phyloP scores from a whole-genome alignment of 2,113 vertebrate genomes.

The Callospermophilus lateralis region DNA sequence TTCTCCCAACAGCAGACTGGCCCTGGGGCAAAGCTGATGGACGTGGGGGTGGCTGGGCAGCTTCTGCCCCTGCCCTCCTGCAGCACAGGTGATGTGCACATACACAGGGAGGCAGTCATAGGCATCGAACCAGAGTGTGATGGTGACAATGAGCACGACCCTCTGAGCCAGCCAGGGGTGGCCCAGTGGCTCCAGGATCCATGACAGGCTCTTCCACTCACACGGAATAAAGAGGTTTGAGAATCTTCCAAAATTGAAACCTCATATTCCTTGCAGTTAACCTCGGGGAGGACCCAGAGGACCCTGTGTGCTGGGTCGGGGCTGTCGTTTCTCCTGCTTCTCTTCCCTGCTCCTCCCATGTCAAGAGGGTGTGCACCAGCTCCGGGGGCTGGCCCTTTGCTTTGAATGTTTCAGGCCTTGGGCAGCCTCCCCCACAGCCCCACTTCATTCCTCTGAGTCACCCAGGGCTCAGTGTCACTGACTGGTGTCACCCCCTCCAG shows the following conservation, averaged over 20 bases:
- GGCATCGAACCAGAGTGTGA: not conserved
- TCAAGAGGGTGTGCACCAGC: accelerated
- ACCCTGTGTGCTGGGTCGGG: accelerated
- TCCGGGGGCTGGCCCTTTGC: accelerated
- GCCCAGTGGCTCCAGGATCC: not conserved
- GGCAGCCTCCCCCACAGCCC: not conserved
- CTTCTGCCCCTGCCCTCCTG: too few species aligned
- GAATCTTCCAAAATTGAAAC: not conserved
- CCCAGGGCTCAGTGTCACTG: not conserved
- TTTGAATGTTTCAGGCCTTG: too few species aligned
- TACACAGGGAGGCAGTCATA: too few species aligned
- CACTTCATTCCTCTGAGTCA: accelerated
- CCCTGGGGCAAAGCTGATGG: too few species aligned
- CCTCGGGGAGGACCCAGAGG: not conserved
- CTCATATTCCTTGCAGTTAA: not conserved
- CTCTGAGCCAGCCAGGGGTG: not conserved
- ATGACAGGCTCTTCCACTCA: not conserved
- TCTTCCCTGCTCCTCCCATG: not conserved
- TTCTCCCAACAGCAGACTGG: too few species aligned
- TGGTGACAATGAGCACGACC: not conserved
- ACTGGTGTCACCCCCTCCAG: not conserved
- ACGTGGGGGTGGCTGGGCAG: not conserved
- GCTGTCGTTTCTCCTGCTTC: not conserved
- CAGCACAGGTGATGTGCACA: too few species aligned
- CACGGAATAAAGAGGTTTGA: accelerated